Evolutionary conservation across 2,888 invertebrate genomes (phyloP).

Genomic region (Rhagophthalmus giganteus): DNA sequence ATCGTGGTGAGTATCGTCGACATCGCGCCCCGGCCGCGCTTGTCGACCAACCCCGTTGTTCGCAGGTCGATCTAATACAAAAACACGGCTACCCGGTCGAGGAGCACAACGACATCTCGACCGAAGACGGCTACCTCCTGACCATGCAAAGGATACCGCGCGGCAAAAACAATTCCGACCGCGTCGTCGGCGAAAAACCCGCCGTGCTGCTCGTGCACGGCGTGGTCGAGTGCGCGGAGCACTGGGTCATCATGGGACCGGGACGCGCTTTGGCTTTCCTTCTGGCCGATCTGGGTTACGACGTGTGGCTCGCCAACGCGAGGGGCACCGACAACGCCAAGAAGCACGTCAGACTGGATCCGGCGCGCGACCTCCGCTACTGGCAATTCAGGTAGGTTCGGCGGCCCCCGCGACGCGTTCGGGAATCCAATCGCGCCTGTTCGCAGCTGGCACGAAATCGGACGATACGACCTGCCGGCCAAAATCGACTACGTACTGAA

Average conservation of each 20-base stretch:
- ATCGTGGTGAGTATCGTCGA: too few species aligned
- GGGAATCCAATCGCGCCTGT: too few species aligned
- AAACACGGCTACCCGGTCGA: background rate
- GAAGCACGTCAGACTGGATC: too few species aligned
- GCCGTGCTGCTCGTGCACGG: background rate
- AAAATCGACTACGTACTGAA: background rate
- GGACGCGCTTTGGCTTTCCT: slow-evolving; percentile 5
- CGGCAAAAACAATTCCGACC: background rate
- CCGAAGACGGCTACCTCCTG: background rate
- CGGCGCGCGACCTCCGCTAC: background rate
- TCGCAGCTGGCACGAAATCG: too few species aligned
- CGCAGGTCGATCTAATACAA: too few species aligned
- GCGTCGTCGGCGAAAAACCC: background rate
- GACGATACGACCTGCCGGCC: background rate
- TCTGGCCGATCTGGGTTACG: slow-evolving; percentile 9
- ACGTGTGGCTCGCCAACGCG: slow-evolving; percentile 9
- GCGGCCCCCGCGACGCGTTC: too few species aligned
- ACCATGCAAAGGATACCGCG: background rate
- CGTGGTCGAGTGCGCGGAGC: background rate
- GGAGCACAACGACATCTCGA: background rate
- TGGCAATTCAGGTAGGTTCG: too few species aligned
- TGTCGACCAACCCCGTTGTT: too few species aligned
- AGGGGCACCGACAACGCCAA: slow-evolving; percentile 5
- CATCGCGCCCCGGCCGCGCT: too few species aligned
- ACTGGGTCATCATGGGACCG: background rate